A percentile compares a stretch with the other conserved stretches of the same genome.
These are phyloP conservation scores for Potamilus streckersoni DNA, from an alignment of 1,140 invertebrate species.

Conservation along the genomic window DNA sequence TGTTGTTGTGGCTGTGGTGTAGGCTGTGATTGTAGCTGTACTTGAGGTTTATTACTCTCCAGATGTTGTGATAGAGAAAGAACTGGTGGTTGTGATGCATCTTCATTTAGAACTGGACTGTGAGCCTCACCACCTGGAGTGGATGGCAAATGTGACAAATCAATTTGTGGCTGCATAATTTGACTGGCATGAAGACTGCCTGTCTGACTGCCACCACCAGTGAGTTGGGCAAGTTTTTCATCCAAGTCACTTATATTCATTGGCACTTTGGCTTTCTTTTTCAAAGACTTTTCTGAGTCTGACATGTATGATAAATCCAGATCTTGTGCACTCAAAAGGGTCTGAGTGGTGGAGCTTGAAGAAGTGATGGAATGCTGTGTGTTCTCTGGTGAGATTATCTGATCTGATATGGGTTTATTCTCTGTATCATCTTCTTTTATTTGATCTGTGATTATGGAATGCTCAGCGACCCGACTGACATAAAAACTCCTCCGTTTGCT, in stretches of 20 bases:
- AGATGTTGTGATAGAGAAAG: too few species aligned
- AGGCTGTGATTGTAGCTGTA: conserved; percentile 1
- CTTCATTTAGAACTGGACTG: conserved; percentile 24
- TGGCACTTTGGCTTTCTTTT: conserved; percentile 43
- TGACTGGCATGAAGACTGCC: not conserved
- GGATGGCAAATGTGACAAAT: not conserved
- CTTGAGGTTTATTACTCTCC: conserved; percentile 5
- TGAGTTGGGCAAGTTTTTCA: conserved; percentile 51
- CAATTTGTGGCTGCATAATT: too few species aligned
- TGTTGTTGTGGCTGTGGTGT: conserved; percentile 6
- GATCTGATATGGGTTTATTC: conserved; percentile 30
- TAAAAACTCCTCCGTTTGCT: conserved; percentile 56
- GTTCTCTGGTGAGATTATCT: conserved; percentile 32
- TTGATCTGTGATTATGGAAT: conserved; percentile 39
- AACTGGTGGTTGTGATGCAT: not conserved
- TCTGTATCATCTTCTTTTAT: conserved; percentile 59
- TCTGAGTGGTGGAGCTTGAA: conserved; percentile 21
- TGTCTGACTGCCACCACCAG: conserved; percentile 12
- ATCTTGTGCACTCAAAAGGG: conserved; percentile 16
- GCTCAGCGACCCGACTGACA: conserved; percentile 49
- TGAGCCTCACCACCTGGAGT: conserved; percentile 14
- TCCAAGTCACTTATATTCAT: conserved; percentile 54
- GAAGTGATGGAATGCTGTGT: conserved; percentile 28
- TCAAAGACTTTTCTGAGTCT: conserved; percentile 41
- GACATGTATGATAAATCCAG: conserved; percentile 33